phyloP scores from a whole-genome alignment of 2,797 vertebrate species.

The Acanthurus lineatus region DNA sequence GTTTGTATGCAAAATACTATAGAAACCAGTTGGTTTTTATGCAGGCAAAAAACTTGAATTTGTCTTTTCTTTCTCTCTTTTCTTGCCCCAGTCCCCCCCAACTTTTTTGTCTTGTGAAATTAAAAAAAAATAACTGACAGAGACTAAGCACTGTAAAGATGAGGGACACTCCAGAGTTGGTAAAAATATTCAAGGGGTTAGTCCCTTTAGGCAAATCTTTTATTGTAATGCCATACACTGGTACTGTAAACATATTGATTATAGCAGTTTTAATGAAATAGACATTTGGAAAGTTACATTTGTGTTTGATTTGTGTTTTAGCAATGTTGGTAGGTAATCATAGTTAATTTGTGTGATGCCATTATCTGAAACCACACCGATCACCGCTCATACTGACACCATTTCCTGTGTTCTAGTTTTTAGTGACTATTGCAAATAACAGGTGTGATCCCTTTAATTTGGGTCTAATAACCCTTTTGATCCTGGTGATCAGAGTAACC shows the following conservation, averaged over 20 bases:
- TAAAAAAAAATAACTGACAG: not conserved
- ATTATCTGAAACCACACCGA: conserved; percentile 1
- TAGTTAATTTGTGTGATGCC: not conserved
- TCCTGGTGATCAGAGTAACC: conserved; percentile 22
- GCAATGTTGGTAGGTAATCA: not conserved
- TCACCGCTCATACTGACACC: not conserved
- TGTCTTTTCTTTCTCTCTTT: not conserved
- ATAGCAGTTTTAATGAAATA: not conserved
- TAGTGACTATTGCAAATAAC: conserved; percentile 12
- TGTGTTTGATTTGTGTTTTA: not conserved
- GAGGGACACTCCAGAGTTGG: not conserved
- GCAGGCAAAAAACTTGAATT: too few species aligned
- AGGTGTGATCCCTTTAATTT: conserved; percentile 21
- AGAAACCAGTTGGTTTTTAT: too few species aligned
- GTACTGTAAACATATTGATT: not conserved
- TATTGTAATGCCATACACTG: not conserved
- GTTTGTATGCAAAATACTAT: too few species aligned
- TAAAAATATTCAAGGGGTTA: not conserved
- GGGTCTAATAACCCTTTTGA: conserved; percentile 21
- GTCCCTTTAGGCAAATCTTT: not conserved
- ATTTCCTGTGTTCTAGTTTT: not conserved
- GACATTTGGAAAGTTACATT: not conserved
- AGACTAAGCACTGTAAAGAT: not conserved
- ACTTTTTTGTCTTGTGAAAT: not conserved
- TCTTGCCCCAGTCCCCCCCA: not conserved